Percentiles rank a stretch among this genome's conserved stretches.
These are phyloP conservation scores for Tillus elongatus DNA, from an alignment of 2,888 invertebrate genomes.

Conservation along the genomic window DNA sequence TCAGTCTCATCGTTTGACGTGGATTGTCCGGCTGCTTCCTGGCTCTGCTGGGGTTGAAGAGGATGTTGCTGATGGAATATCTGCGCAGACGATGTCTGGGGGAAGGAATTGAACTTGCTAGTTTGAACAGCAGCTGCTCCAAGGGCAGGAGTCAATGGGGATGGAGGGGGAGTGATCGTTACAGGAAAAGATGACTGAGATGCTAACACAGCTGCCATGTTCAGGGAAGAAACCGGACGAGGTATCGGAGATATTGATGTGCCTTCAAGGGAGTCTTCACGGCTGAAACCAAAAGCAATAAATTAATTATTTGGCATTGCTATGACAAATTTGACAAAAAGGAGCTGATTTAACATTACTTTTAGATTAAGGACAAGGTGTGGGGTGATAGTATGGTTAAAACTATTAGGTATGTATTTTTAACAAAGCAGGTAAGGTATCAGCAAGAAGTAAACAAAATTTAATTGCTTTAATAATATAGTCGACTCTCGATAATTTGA, in stretches of 20 bases:
- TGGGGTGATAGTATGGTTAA: too few species aligned
- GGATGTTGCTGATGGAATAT: background rate
- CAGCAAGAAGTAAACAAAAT: too few species aligned
- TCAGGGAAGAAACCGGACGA: slow-evolving; percentile 37
- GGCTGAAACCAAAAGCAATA: too few species aligned
- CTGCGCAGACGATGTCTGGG: slow-evolving; percentile 9
- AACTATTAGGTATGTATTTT: too few species aligned
- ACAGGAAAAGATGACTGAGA: slow-evolving; percentile 36
- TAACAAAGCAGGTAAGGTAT: too few species aligned
- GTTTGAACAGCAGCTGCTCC: background rate
- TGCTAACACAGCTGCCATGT: slow-evolving; percentile 33
- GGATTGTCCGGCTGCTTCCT: slow-evolving; percentile 6
- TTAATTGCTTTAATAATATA: too few species aligned
- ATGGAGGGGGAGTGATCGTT: slow-evolving; percentile 34
- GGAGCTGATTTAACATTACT: too few species aligned
- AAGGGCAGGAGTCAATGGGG: slow-evolving; percentile 21
- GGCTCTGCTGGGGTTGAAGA: background rate
- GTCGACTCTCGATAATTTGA: too few species aligned
- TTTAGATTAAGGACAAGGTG: too few species aligned
- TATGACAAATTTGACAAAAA: too few species aligned
- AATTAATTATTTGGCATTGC: too few species aligned
- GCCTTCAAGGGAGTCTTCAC: too few species aligned
- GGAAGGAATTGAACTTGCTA: background rate
- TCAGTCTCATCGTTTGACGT: slow-evolving; percentile 27
- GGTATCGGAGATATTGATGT: slow-evolving; percentile 39